These are phyloP conservation scores for Heliocidaris erythrogramma DNA, from an alignment of 35 echinoderm and acorn worm species.

Conservation along the genomic window DNA sequence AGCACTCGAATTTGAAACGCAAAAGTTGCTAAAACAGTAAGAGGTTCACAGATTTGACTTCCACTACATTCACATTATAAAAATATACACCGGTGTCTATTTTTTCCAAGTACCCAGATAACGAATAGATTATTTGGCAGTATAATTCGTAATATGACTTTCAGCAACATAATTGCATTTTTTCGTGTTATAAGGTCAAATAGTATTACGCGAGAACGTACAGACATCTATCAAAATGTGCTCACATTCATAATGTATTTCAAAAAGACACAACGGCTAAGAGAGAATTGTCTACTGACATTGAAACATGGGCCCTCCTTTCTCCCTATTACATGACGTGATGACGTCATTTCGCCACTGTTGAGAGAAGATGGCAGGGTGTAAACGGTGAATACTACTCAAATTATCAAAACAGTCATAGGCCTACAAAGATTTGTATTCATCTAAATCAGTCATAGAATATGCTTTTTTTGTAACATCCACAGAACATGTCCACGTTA, in stretches of 20 bases:
- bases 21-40: neutral
- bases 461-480: constrained; percentile 19
- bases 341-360: neutral
- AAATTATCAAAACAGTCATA: constrained; percentile 40
- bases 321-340: neutral
- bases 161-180: neutral
- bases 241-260: constrained; percentile 11
- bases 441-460: constrained; percentile 1
- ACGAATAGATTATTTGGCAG: neutral
- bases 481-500: constrained; percentile 29
- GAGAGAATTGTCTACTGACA: neutral
- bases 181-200: neutral
- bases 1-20: neutral
- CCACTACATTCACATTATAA: constrained; percentile 2
- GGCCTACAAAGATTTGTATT: constrained; percentile 3
- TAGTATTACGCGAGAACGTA: neutral
- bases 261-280: constrained; percentile 21
- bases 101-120: neutral
- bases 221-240: neutral
- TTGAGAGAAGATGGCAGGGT: neutral
- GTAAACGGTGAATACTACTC: neutral
- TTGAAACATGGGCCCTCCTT: neutral
- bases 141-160: neutral
- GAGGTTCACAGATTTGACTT: constrained; percentile 2
- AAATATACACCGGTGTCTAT: constrained; percentile 33